Evolutionary conservation across 2,113 vertebrate genomes (phyloP).

Genomic region (Corvus hawaiiensis): DNA sequence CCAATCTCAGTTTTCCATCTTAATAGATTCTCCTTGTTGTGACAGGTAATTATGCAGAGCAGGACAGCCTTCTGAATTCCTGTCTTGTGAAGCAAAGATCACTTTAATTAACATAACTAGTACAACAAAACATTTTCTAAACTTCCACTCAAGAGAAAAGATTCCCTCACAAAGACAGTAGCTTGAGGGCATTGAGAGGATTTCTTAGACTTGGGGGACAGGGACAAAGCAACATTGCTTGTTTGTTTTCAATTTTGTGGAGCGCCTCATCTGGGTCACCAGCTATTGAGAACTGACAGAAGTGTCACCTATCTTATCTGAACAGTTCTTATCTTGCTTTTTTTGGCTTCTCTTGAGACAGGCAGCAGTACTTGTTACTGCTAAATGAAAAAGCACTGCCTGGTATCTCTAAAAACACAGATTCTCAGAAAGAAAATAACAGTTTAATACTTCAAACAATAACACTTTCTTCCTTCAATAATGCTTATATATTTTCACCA

Average conservation of each 20-base stretch:
- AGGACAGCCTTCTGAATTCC: neutral
- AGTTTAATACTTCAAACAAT: neutral
- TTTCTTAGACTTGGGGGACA: neutral
- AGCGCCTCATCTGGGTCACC: neutral
- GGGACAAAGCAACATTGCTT: neutral
- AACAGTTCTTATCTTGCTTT: neutral
- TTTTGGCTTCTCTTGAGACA: neutral
- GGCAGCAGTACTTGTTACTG: neutral
- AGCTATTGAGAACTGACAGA: neutral
- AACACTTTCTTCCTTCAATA: neutral
- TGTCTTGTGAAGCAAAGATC: neutral
- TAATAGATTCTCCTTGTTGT: neutral
- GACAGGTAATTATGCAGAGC: neutral
- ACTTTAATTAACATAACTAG: neutral
- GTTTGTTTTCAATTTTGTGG: neutral
- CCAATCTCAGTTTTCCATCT: neutral
- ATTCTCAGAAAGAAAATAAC: neutral
- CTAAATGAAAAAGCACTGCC: neutral
- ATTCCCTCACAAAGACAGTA: neutral
- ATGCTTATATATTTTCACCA: neutral
- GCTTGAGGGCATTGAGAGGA: neutral
- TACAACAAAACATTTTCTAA: neutral
- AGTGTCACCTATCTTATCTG: neutral
- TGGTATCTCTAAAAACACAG: neutral
- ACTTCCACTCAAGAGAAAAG: neutral